Evolutionary conservation across 2,797 vertebrate genomes (phyloP).

Genomic region (Rhynchonycteris naso): DNA sequence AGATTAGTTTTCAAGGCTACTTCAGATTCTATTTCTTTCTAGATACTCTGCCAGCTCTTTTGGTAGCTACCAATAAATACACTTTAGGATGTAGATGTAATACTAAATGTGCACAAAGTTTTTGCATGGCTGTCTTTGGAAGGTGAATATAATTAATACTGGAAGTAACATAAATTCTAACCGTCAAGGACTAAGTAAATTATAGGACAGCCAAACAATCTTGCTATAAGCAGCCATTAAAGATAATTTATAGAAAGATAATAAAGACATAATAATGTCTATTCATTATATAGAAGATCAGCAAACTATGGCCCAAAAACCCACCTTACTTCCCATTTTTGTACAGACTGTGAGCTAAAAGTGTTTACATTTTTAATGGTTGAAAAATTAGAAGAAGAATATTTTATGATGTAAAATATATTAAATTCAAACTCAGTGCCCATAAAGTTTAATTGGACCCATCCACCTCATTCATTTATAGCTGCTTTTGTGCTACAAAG

Average conservation of each 20-base stretch:
- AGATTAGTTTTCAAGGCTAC: not conserved
- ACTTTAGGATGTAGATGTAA: not conserved
- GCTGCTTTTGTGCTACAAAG: not conserved
- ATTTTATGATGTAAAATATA: not conserved
- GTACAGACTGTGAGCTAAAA: not conserved
- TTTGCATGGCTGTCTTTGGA: not conserved
- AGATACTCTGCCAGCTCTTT: not conserved
- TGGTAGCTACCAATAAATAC: not conserved
- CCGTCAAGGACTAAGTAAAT: not conserved
- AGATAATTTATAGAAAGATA: conserved; percentile 13
- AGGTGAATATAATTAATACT: not conserved
- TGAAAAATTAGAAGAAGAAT: not conserved
- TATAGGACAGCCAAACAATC: conserved; percentile 30
- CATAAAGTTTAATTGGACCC: not conserved
- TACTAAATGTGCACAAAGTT: not conserved
- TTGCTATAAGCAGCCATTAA: not conserved
- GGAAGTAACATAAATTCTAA: conserved; percentile 28
- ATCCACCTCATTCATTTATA: not conserved
- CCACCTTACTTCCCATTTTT: not conserved
- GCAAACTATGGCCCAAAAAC: not conserved
- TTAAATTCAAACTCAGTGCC: not conserved
- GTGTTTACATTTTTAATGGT: not conserved
- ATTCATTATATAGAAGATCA: not conserved
- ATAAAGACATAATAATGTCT: not conserved
- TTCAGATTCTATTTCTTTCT: conserved; percentile 17